These are phyloP conservation scores for Zeus faber DNA, from an alignment of 2,113 vertebrate species.

Conservation along the genomic window DNA sequence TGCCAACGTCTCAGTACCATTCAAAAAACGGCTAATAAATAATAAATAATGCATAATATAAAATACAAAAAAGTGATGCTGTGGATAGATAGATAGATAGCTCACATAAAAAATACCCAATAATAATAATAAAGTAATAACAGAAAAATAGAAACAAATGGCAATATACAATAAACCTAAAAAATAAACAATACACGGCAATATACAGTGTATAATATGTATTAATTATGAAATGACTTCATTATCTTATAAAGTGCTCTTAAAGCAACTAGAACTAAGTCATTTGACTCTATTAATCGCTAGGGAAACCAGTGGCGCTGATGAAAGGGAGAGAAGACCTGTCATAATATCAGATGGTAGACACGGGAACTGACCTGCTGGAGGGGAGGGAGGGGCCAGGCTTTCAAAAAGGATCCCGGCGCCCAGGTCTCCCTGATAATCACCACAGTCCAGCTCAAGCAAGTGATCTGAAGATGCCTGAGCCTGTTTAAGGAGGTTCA, in stretches of 20 bases:
- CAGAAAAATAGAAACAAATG: too few relatives aligned
- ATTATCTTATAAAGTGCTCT: too few relatives aligned
- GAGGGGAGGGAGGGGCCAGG: constrained; percentile 12
- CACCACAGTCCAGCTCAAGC: constrained; percentile 28
- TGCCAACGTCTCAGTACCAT: not conserved
- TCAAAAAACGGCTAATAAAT: not conserved
- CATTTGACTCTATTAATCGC: constrained; percentile 30
- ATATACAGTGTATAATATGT: not conserved
- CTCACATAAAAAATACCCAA: too few relatives aligned
- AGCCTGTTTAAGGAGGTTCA: constrained; percentile 36
- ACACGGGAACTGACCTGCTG: constrained; percentile 34
- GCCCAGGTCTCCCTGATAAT: constrained; percentile 17
- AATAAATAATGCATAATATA: not conserved
- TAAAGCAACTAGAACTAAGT: constrained; percentile 23
- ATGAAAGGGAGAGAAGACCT: constrained; percentile 14
- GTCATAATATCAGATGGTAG: constrained; percentile 40
- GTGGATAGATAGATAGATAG: too few relatives aligned
- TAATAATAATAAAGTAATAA: too few relatives aligned
- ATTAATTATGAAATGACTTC: too few relatives aligned
- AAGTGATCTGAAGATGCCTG: constrained; percentile 32
- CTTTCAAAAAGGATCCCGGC: constrained; percentile 33
- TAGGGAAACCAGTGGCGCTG: constrained; percentile 26
- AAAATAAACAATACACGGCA: too few relatives aligned
- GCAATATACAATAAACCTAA: too few relatives aligned
- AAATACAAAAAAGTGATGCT: too few relatives aligned